These are phyloP conservation scores for Sitta europaea DNA, from an alignment of 2,113 vertebrate genomes.

Conservation along the genomic window DNA sequence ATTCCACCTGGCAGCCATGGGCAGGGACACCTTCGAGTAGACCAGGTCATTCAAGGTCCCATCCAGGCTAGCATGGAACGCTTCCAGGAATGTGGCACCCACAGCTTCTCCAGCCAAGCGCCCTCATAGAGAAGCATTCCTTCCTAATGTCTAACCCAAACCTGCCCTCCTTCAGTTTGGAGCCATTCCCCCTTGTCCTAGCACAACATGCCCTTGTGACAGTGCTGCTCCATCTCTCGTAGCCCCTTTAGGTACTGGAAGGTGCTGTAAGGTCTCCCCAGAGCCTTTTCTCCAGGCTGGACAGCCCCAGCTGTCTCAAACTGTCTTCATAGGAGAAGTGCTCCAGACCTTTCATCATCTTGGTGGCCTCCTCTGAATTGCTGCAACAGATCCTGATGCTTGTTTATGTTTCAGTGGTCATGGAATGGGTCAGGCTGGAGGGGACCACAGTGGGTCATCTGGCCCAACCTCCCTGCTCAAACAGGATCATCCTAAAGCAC, in stretches of 20 bases:
- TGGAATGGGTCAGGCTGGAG: fast-evolving
- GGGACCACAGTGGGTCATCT: too few species aligned
- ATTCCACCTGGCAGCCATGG: background rate
- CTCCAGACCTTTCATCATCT: background rate
- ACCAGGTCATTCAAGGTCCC: background rate
- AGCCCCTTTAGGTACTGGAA: background rate
- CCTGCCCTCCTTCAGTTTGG: background rate
- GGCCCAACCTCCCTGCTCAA: background rate
- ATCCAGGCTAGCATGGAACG: background rate
- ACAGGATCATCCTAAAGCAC: background rate
- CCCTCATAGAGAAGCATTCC: fast-evolving
- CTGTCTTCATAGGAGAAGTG: background rate
- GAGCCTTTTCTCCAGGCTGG: background rate
- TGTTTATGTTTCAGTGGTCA: background rate
- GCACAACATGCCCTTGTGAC: too few species aligned
- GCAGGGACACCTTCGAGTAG: background rate
- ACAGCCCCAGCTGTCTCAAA: background rate
- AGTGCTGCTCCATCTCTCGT: too few species aligned
- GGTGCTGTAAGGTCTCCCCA: background rate
- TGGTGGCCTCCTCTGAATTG: background rate
- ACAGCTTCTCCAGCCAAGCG: background rate
- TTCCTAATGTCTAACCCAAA: background rate
- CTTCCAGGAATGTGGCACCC: background rate
- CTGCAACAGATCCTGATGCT: background rate
- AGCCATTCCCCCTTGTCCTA: background rate